Conservation (phyloP, 30 jellyfish, hydroid and myxozoan genomes). For the Calvadosia cruxmelitensis region DNA sequence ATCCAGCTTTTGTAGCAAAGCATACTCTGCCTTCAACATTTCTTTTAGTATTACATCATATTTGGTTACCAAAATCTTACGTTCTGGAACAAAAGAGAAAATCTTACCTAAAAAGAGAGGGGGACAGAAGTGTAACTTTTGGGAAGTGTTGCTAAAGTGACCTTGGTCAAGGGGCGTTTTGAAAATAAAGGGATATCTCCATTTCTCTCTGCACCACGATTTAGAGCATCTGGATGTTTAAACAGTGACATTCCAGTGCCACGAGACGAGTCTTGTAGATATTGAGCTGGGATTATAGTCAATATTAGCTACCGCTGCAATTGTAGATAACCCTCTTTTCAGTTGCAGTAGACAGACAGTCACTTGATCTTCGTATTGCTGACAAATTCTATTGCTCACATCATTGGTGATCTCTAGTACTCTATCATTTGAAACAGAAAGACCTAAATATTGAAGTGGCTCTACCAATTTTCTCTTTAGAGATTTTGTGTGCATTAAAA, state of each 20-base stretch:
- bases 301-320: slow-evolving; percentile 27
- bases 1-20: neutral
- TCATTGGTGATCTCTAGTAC: slow-evolving; percentile 13
- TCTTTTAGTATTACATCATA: neutral
- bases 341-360: slow-evolving; percentile 18
- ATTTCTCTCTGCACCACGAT: slow-evolving; percentile 7
- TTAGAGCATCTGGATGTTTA: slow-evolving; percentile 29
- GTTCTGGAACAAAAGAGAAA: neutral
- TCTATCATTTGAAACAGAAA: slow-evolving; percentile 26
- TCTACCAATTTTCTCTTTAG: slow-evolving; percentile 18
- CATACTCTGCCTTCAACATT: neutral
- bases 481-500: slow-evolving; percentile 21
- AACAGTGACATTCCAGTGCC: slow-evolving; percentile 37
- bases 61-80: neutral
- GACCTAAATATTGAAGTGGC: slow-evolving; percentile 14
- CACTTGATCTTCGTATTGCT: slow-evolving; percentile 4
- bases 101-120: neutral
- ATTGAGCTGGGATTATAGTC: slow-evolving; percentile 24
- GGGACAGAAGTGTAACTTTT: neutral
- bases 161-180: neutral
- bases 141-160: neutral
- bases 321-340: slow-evolving; percentile 12
- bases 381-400: slow-evolving; percentile 5
- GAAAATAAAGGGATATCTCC: neutral
- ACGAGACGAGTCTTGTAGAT: slow-evolving; percentile 21